phyloP scores from a whole-genome alignment of 2,113 vertebrate genomes.

The Formicarius rufipectus region DNA sequence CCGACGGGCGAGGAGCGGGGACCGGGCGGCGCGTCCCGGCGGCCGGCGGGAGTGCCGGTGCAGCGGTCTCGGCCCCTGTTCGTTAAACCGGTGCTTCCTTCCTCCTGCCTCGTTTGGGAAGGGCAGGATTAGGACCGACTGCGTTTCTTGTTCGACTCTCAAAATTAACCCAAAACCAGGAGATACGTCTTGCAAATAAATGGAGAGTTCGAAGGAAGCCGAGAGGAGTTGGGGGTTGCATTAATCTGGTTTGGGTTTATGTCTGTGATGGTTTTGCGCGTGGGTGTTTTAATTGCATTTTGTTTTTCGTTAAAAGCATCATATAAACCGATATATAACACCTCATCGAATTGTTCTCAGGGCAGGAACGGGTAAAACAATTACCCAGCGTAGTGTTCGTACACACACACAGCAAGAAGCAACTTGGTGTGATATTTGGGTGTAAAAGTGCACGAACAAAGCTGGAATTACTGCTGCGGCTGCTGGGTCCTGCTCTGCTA shows the following conservation, averaged over 20 bases:
- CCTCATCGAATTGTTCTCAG: constrained; percentile 45
- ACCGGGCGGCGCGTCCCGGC: neutral
- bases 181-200: constrained; percentile 44
- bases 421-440: constrained; percentile 1
- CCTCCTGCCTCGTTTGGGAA: neutral
- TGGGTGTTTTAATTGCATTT: constrained; percentile 64
- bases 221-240: neutral
- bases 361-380: neutral
- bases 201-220: constrained; percentile 6
- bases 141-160: neutral
- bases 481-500: neutral
- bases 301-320: constrained; percentile 57
- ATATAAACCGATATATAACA: constrained; percentile 17
- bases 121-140: neutral
- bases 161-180: constrained; percentile 41
- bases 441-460: constrained; percentile 8
- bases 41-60: neutral
- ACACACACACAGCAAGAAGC: neutral
- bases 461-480: neutral
- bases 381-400: neutral
- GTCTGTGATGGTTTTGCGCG: constrained; percentile 54
- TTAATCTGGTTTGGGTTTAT: constrained; percentile 13
- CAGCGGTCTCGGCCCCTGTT: neutral
- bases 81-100: neutral
- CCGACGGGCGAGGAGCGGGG: neutral